phyloP scores from a whole-genome alignment of 1,140 invertebrate species.

The Chelonus insularis region DNA sequence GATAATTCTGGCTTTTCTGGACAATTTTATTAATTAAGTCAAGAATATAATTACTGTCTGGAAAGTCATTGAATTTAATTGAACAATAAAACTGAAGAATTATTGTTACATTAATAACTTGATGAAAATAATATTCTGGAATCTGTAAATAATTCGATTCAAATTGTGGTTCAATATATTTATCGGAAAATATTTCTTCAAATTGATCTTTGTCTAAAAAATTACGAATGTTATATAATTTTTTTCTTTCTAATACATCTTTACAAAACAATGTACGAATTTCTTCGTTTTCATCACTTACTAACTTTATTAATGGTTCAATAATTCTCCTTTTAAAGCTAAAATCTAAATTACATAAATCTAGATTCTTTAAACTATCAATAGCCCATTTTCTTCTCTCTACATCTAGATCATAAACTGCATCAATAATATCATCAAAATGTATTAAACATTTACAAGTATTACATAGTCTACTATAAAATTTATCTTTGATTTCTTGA shows the following conservation, averaged over 20 bases:
- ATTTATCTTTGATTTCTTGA: background rate
- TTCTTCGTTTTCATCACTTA: background rate
- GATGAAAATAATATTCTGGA: too few species aligned
- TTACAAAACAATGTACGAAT: background rate
- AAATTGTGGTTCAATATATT: too few species aligned
- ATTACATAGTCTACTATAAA: background rate
- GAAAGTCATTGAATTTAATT: too few species aligned
- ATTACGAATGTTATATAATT: background rate
- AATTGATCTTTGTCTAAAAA: background rate
- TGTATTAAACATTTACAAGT: background rate
- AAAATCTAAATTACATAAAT: background rate
- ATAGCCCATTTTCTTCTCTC: background rate
- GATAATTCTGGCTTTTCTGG: too few species aligned
- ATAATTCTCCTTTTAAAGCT: background rate
- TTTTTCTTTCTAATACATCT: too few species aligned
- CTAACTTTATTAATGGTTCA: background rate
- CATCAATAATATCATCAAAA: background rate
- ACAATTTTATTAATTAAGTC: background rate
- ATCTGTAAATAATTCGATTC: too few species aligned
- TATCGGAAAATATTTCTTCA: background rate
- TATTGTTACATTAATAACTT: too few species aligned
- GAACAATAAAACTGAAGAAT: too few species aligned
- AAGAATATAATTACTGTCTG: too few species aligned
- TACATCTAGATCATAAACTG: background rate
- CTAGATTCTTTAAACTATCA: slow-evolving; percentile 2